phyloP scores from a whole-genome alignment of 2,888 invertebrate species.

The Plutella xylostella region DNA sequence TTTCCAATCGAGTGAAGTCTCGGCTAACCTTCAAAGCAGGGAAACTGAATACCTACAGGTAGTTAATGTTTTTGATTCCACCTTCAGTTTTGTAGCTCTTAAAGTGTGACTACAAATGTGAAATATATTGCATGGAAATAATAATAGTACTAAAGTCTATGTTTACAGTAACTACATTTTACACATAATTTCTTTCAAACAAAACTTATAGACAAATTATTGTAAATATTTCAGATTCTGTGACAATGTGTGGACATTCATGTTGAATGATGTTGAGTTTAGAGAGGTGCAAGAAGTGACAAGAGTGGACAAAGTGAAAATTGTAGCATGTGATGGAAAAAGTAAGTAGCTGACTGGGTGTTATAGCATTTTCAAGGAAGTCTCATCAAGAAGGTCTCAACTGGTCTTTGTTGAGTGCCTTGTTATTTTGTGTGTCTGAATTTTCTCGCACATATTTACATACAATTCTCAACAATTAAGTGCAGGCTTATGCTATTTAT shows the following conservation, averaged over 20 bases:
- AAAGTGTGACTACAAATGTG: neutral
- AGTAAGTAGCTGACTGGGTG: slow-evolving; percentile 68
- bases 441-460: no score
- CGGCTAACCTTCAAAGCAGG: slow-evolving; percentile 94
- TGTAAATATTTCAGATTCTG: slow-evolving; percentile 88
- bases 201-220: neutral
- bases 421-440: no score
- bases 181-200: neutral
- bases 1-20: slow-evolving; percentile 91
- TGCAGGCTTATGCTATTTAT: no score
- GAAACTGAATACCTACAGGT: slow-evolving; percentile 83
- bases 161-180: neutral
- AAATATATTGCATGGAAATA: neutral
- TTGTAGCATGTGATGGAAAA: slow-evolving; percentile 98
- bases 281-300: slow-evolving; percentile 94
- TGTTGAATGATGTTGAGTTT: slow-evolving; percentile 98
- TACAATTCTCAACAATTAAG: no score
- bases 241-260: slow-evolving; percentile 99
- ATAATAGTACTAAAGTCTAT: neutral
- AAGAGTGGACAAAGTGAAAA: slow-evolving; percentile 94
- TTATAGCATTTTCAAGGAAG: neutral
- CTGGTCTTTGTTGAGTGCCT: no score
- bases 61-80: slow-evolving; percentile 4
- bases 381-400: no score
- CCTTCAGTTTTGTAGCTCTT: neutral